Evolutionary conservation across 2,797 vertebrate genomes (phyloP).

Genomic region (Odontamblyopus lacepedii): DNA sequence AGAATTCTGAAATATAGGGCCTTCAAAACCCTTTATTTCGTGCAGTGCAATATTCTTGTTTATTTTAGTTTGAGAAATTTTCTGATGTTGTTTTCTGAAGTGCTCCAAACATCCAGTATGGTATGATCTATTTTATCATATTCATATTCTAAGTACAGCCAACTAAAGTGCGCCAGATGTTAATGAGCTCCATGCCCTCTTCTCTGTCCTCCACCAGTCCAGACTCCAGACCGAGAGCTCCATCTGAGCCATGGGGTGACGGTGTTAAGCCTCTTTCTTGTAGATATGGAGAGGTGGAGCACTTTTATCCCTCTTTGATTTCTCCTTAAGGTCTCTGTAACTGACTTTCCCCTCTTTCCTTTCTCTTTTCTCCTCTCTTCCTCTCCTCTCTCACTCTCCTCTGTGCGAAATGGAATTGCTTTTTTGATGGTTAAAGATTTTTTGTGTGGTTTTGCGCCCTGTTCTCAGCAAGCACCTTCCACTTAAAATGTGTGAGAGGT

Average conservation of each 20-base stretch:
- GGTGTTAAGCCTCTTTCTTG: conserved; percentile 65
- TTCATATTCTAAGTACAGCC: background rate
- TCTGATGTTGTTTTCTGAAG: no score
- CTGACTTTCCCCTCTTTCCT: conserved; percentile 57
- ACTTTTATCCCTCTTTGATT: conserved; percentile 74
- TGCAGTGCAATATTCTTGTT: no score
- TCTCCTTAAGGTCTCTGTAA: conserved; percentile 66
- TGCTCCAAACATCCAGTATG: background rate
- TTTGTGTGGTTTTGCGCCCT: conserved; percentile 63
- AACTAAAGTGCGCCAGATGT: conserved; percentile 50
- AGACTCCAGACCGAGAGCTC: conserved; percentile 45
- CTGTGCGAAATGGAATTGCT: conserved; percentile 78
- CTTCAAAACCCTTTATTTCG: no score
- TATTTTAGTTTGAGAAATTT: no score
- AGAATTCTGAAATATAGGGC: no score
- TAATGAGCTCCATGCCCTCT: conserved; percentile 50
- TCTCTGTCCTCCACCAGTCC: conserved; percentile 17
- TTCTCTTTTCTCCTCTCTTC: background rate
- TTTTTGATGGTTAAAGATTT: conserved; percentile 73
- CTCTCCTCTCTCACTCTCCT: no score
- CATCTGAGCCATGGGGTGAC: conserved; percentile 63
- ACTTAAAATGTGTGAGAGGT: conserved; percentile 69
- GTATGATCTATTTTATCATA: no score
- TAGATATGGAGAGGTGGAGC: conserved; percentile 66
- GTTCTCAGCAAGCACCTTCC: conserved; percentile 59